Evolutionary conservation across 37 sponge, comb jelly and placozoan species (phyloP), one percentile per base, ranked within the genome.

Genomic region (Bolinopsis microptera): DNA sequence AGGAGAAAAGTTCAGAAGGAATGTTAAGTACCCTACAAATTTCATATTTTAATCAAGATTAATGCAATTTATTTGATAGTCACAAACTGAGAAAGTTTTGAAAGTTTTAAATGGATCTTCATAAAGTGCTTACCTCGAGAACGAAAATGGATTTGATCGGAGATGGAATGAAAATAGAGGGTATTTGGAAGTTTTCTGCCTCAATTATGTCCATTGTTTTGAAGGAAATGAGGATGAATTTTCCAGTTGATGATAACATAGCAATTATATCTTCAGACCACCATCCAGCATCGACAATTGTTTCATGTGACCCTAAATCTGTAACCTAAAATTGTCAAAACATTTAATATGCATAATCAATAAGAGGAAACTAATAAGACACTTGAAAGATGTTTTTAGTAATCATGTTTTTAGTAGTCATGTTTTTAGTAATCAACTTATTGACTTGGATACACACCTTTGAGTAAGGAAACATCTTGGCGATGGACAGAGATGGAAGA

Each of bases 81-180:
- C 9, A 48, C 61, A n/a, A n/a, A n/a, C n/a, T n/a, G n/a, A n/a
- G n/a, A 48, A 48, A 48, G 61, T 48, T 48, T 48, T 18, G 9
- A 13, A 48, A 13, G 13, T 48, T 48, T 13, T 5, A 48, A 18
- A 18, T 48, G 61, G n/a, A n/a, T n/a, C n/a, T n/a, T n/a, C n/a
- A n/a, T n/a, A n/a, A n/a, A n/a, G n/a, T n/a, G 21, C 80, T 77
- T 35, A 77, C 90, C 90, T 86, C 90, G 13, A 86, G 35, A 2
- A 86, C 61, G 2, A 86, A 39, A 5, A 86, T 86, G 24, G 90
- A 86, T 24, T 86, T 86, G 32, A 41, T 23, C 1, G 90, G 90
- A n/a, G 90, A 86, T 22, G 90, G 90, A 40, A 86, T 39, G 90
- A 86, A 41, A 41, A 86, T n/a, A n/a, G 90, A 86, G 3, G 90